A percentile compares a stretch with the other conserved stretches of the same genome.
These are phyloP conservation scores for Homarus gammarus DNA, from an alignment of 2,888 invertebrate species.

Conservation along the genomic window DNA sequence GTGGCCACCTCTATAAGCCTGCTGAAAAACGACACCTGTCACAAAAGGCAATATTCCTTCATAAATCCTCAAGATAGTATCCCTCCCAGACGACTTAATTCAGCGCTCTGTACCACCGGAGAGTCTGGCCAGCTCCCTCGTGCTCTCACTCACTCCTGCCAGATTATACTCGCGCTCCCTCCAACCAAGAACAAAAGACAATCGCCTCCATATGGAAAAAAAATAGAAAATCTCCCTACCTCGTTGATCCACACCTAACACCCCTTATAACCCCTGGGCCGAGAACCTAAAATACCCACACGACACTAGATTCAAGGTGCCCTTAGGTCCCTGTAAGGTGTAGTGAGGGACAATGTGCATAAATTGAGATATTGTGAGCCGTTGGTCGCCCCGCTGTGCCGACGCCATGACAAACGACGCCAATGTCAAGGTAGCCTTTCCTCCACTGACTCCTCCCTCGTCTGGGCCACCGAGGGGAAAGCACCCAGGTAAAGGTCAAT, in stretches of 20 bases:
- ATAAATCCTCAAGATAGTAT: not conserved
- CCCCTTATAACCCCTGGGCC: not conserved
- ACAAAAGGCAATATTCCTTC: not conserved
- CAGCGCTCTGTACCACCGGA: not conserved
- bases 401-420: slow-evolving; percentile 32
- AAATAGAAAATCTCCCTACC: too few species aligned
- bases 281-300: not conserved
- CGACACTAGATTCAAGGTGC: too few species aligned
- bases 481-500: too few species aligned
- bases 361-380: slow-evolving; percentile 43
- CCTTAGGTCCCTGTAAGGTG: slow-evolving; percentile 18
- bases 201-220: not conserved
- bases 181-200: not conserved
- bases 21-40: not conserved
- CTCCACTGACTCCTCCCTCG: not conserved
- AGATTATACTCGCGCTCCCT: slow-evolving; percentile 16
- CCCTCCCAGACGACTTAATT: not conserved
- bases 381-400: not conserved
- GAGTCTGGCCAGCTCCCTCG: not conserved
- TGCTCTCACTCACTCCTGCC: slow-evolving; percentile 20
- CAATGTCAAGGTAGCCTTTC: not conserved
- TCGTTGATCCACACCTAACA: too few species aligned
- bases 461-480: not conserved
- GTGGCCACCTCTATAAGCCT: not conserved
- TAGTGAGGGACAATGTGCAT: slow-evolving; percentile 36